Evolutionary conservation across 2,888 invertebrate species (phyloP), one percentile per base, ranked within the genome.

Genomic region (Thecocarcelia acutangulata): DNA sequence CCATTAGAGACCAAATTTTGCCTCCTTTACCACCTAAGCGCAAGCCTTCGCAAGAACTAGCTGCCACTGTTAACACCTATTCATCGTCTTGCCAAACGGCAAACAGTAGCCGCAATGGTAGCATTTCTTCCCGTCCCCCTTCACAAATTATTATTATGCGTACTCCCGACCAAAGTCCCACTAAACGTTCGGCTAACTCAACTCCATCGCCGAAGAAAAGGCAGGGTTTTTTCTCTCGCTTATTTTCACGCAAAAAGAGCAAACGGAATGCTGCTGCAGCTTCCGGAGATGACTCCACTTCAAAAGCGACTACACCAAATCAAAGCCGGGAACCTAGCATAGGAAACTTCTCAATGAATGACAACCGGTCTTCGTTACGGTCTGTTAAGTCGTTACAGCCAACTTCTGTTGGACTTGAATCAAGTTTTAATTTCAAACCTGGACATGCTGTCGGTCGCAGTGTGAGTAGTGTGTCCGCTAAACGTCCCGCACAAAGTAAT

Each of bases 21-120:
- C 96, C 96, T 0, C 96, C 96, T 0, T 87, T 96, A 72, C 96
- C 96, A 0, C 97, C 97, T 0, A 97, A 96, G 88, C 93, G 96
- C 6, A 84, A 77, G 48, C 42, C 73, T 8, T 83, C 80, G 15
- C 72, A 78, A 48, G 84, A 85, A 33, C 21, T 72, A 12, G 21
- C 13, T n/a, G 28, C 50, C 21, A 15, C 56, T 12, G 9, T 15
- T 37, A 70, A 59, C 19, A 46, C 17, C 19, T 28, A 68, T 68
- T 46, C 73, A 1, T 85, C 85, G 17, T 85, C 83, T n/a, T 70
- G 40, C n/a, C 21, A 63, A 21, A 64, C 58, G 3, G 58, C 50
- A 37, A 86, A 84, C 28, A 85, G 85, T 58, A 86, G 88, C 11
- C 84, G 86, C 11, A 87, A 87, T 15, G 86, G 87, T 44, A 88